Base-by-base conservation (phyloP, 1,140 invertebrate species). In the Danaus melanippus region DNA sequence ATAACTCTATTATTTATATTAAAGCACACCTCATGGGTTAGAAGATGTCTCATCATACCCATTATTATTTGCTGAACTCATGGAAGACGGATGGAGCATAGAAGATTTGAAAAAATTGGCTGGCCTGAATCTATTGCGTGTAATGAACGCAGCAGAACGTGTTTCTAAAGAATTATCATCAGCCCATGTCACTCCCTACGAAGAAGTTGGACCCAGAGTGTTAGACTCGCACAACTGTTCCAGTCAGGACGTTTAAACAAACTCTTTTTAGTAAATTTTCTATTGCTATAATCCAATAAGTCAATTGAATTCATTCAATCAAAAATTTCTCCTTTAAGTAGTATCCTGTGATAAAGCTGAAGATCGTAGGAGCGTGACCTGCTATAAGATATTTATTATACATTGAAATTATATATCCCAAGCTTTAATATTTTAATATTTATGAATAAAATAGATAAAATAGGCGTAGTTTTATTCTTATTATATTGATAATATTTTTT, bases 1-100 rank as follows among this genome's bases (percentile, higher is more conserved):
- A 12, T 2, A 47, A 12, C 6, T 0, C 10, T 12, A 12, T 12
- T 12, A 15, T 42, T 50, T 40, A 43, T 3, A 58, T 55, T 50
- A 68, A 84, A 95, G 94, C 76, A 95, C 93, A 48, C 92, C 94
- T 17, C 91, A 92, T 77, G 96, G 95, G 10, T 88, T 98, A 44
- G 95, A 97, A 86, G 96, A 98, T 78, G 95, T 96, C 8, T 96
- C 95, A 1, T 94, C 92, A 60, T 98, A 97, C 87, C 96, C 96
- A 1, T 90, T 93, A 56, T 86, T 98, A 46, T 97, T 93, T 78
- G 93, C 93, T 17, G 93, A 94, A 82, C 84, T 95, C 42, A 90
- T 96, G 64, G 92, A 93, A 46, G 92, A 93, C n/a, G 91, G 92
- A 21, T 97, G 95, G 94, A 91, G 90, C 48, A 90, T 93, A 51